Evolutionary conservation across 2,888 invertebrate genomes (phyloP).

Genomic region (Hylaea fasciaria): DNA sequence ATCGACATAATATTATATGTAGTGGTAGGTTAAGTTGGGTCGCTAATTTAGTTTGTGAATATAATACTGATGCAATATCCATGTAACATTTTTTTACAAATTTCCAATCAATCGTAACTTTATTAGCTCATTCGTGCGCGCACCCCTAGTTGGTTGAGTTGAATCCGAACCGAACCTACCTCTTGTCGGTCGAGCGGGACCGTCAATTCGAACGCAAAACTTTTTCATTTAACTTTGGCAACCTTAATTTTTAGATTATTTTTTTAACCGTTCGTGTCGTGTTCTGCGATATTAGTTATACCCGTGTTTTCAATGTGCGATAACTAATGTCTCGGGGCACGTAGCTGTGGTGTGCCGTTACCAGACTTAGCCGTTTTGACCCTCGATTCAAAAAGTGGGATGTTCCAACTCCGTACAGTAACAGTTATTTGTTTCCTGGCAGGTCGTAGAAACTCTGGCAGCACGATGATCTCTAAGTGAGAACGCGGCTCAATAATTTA

Average conservation of each 20-base stretch:
- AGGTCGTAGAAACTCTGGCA: too few relatives aligned
- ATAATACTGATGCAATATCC: too few relatives aligned
- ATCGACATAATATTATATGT: too few relatives aligned
- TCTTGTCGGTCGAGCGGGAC: conserved; percentile 67
- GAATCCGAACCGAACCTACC: conserved; percentile 16
- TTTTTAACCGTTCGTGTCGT: conserved; percentile 64
- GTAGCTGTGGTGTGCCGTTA: neutral
- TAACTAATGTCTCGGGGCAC: too few relatives aligned
- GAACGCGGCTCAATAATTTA: too few relatives aligned
- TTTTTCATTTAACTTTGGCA: conserved; percentile 81
- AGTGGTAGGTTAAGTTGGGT: too few relatives aligned
- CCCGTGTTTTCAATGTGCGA: neutral
- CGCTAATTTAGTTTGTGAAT: too few relatives aligned
- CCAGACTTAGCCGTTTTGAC: too few relatives aligned
- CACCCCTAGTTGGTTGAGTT: conserved; percentile 1
- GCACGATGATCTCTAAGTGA: too few relatives aligned
- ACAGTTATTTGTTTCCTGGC: too few relatives aligned
- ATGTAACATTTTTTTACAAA: neutral
- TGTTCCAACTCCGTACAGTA: too few relatives aligned
- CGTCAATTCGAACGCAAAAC: conserved; percentile 79
- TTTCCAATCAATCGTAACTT: neutral
- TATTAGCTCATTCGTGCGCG: neutral
- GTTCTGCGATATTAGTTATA: conserved; percentile 31
- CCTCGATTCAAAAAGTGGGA: too few relatives aligned
- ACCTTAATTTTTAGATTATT: conserved; percentile 70